These are phyloP conservation scores for Eupithecia abbreviata DNA, from an alignment of 2,888 invertebrate species.

Conservation along the genomic window DNA sequence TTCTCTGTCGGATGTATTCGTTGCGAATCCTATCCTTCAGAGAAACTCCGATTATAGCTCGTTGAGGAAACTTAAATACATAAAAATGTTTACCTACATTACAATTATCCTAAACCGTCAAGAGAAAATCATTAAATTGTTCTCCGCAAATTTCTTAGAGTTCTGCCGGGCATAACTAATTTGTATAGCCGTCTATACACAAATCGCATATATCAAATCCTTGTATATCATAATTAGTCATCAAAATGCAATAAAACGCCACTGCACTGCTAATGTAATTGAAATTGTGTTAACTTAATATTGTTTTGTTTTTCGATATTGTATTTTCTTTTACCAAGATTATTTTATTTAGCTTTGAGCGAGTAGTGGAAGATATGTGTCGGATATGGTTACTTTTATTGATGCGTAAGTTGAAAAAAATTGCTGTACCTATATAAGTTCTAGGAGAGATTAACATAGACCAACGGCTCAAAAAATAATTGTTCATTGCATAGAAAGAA, in stretches of 20 bases:
- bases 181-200: background rate
- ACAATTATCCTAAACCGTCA: too few species aligned
- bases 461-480: too few species aligned
- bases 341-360: background rate
- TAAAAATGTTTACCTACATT: too few species aligned
- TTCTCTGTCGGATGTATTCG: too few species aligned
- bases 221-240: background rate
- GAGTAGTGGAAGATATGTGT: background rate
- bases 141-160: background rate
- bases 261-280: background rate
- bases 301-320: background rate
- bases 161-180: background rate
- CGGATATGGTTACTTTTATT: background rate
- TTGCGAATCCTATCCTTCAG: too few species aligned
- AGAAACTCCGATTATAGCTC: too few species aligned
- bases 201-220: background rate
- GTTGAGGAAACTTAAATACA: too few species aligned
- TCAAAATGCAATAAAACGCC: background rate
- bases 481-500: background rate
- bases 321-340: background rate
- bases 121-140: background rate
- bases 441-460: background rate
- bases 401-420: background rate
- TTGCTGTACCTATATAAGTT: background rate
- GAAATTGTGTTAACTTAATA: background rate